phyloP scores from a whole-genome alignment of 2,888 invertebrate species.

The Prosopocoilus inquinatus region DNA sequence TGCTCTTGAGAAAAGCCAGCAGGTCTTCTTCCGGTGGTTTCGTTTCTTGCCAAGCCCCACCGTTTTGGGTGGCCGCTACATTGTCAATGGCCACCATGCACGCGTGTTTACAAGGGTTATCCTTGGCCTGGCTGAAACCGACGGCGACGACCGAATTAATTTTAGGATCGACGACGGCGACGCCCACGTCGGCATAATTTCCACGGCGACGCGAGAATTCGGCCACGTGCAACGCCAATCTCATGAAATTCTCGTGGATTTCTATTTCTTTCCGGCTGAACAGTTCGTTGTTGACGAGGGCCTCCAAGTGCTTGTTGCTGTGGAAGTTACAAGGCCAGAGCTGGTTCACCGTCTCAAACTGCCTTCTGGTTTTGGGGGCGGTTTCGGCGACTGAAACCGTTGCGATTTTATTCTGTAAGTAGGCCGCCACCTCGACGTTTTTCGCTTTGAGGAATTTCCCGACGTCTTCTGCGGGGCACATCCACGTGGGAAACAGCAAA shows the following conservation, averaged over 20 bases:
- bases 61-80: constrained; percentile 79
- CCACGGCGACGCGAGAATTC: constrained; percentile 28
- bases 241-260: constrained; percentile 61
- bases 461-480: constrained; percentile 34
- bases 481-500: constrained; percentile 53
- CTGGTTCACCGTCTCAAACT: constrained; percentile 60
- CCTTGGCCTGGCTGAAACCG: constrained; percentile 57
- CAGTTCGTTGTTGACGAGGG: constrained; percentile 59
- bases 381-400: constrained; percentile 58
- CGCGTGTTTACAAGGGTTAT: constrained; percentile 78
- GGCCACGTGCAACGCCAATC: constrained; percentile 57
- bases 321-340: constrained; percentile 87
- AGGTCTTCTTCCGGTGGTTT: constrained; percentile 53
- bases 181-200: constrained; percentile 46
- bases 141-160: constrained; percentile 65
- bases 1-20: constrained; percentile 44
- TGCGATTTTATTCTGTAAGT: constrained; percentile 56
- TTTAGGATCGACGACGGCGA: constrained; percentile 74
- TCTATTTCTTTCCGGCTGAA: constrained; percentile 58
- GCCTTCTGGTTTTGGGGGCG: constrained; percentile 65
- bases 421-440: constrained; percentile 51
- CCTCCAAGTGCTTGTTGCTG: constrained; percentile 72
- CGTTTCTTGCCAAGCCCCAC: constrained; percentile 65
- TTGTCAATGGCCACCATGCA: constrained; percentile 83
- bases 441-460: constrained; percentile 46